Evolutionary conservation across 2,888 invertebrate species (phyloP).

Genomic region (Ophion costatus): DNA sequence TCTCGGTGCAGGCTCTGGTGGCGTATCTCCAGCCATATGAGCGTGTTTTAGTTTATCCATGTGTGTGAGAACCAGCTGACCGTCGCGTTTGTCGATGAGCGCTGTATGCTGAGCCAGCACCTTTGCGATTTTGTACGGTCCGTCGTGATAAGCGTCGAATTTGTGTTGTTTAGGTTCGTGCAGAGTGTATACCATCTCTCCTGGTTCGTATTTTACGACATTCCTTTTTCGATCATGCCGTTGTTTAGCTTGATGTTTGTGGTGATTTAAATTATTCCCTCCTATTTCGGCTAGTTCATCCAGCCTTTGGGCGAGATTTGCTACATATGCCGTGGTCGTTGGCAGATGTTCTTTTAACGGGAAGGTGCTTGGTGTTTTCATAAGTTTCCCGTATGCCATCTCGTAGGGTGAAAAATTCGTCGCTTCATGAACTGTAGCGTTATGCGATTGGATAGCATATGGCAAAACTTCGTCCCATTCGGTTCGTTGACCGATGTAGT

Average conservation of each 20-base stretch:
- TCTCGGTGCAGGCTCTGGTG: conserved; percentile 1
- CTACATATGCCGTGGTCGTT: neutral
- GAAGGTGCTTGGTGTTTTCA: neutral
- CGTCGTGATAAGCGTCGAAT: neutral
- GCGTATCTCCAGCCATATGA: neutral
- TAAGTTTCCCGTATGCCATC: conserved; percentile 70
- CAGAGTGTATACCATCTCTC: neutral
- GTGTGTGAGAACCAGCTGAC: neutral
- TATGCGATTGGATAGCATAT: conserved; percentile 74
- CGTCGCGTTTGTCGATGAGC: neutral
- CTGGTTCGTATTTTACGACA: neutral
- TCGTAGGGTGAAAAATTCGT: conserved; percentile 75
- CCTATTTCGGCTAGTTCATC: neutral
- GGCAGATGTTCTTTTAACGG: neutral
- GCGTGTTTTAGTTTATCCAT: neutral
- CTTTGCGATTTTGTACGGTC: neutral
- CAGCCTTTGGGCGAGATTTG: neutral
- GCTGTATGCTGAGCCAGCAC: neutral
- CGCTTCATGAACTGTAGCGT: conserved; percentile 71
- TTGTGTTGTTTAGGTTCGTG: neutral
- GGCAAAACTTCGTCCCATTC: conserved; percentile 77
- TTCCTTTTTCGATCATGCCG: no score
- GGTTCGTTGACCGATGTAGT: conserved; percentile 72
- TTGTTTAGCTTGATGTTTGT: no score
- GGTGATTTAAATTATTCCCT: neutral